Base-by-base conservation (phyloP, 2,113 vertebrate genomes). In the Cardinalis cardinalis region DNA sequence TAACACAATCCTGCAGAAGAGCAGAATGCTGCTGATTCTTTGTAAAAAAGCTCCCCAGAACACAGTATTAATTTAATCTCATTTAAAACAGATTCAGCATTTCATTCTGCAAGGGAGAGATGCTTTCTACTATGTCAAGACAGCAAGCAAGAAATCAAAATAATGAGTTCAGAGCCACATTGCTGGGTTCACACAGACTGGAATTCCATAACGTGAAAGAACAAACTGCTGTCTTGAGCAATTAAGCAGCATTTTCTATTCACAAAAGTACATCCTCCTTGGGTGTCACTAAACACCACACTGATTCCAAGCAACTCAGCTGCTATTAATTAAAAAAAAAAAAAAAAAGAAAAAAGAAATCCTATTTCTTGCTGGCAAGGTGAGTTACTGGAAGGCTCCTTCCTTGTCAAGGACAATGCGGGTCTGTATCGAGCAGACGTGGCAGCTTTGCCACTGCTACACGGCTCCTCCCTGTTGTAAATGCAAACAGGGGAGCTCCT, bases 401-500 rank as follows among this genome's bases (percentile, higher is more conserved):
- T 70, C 72, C 92, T 76, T 3, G 56, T 92, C 94, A 93, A 95
- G 94, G 94, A 95, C 92, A 95, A 88, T 74, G 90, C 76, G 7
- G 85, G 90, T 72, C 19, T 80, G 82, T 32, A 53, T 7, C 53
- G 2, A n/a, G 94, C 81, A 76, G 89, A 82, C 31, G 36, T 43
- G 81, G 91, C 93, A 91, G 89, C 66, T 94, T 92, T 76, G 81
- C 66, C 77, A 25, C 32, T 5, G 79, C 71, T 9, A 3, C 26
- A 1, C 0, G 1, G 58, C 87, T 29, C 61, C 73, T 87, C 87
- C 84, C 87, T 51, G 51, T 2, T 63, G 69, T 4, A 4, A 65
- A n/a, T 3, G 59, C 70, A 44, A 87, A 72, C 59, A 29, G 56
- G 64, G 64, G 21, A 93, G 52, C 11, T 76, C 56, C 71, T 6